Conservation (phyloP, 92 coral and sea anemone genomes). For the Nematostella vectensis region DNA sequence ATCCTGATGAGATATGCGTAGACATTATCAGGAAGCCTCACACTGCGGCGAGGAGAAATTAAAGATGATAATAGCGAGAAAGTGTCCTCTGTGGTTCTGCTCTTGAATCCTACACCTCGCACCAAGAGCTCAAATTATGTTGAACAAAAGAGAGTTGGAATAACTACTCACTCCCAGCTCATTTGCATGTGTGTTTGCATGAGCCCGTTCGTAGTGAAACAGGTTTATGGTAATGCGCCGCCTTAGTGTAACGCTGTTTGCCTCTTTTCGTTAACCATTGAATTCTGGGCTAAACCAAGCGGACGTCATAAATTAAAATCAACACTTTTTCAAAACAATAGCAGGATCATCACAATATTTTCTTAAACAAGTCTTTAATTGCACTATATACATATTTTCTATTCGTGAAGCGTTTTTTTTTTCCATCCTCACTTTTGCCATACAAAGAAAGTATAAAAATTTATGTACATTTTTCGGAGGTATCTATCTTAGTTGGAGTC, state of each 20-base stretch:
- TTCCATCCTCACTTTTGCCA: too few relatives aligned
- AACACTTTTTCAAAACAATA: too few relatives aligned
- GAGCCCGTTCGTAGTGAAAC: conserved; percentile 15
- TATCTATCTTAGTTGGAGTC: background rate
- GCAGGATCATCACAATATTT: conserved; percentile 11
- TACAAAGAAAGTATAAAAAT: background rate
- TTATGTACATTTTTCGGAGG: background rate
- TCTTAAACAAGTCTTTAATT: conserved; percentile 20
- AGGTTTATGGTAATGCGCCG: conserved; percentile 17
- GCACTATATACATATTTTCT: background rate
- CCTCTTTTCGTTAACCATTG: conserved; percentile 20
- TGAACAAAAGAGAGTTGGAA: conserved; percentile 28
- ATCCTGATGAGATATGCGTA: conserved; percentile 5
- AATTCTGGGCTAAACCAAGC: conserved; percentile 26
- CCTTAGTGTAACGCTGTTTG: conserved; percentile 27
- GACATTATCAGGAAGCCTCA: conserved; percentile 3
- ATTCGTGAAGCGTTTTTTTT: too few relatives aligned
- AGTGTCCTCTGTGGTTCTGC: conserved; percentile 20
- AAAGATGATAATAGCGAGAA: conserved; percentile 6
- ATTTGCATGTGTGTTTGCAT: conserved; percentile 25
- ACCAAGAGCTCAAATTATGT: conserved; percentile 39
- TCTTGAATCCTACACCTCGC: conserved; percentile 22
- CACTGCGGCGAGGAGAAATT: background rate
- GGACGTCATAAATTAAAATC: conserved; percentile 31
- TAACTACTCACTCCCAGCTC: conserved; percentile 38